A percentile compares a stretch with the other conserved stretches of the same genome.
phyloP scores from a whole-genome alignment of 2,797 vertebrate genomes.

The Remorina albescens region DNA sequence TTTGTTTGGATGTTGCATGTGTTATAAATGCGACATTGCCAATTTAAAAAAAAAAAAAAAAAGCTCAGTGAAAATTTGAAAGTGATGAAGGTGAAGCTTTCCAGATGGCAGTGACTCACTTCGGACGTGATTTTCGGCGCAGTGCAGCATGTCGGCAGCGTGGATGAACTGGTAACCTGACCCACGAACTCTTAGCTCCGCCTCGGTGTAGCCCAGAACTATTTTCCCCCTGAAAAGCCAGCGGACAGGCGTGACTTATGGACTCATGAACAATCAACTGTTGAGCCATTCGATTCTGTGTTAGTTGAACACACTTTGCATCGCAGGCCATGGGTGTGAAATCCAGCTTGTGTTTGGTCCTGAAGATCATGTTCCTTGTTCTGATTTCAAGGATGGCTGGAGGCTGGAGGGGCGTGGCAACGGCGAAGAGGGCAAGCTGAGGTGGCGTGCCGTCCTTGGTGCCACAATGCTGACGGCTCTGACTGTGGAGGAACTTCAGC shows the following conservation, averaged over 20 bases:
- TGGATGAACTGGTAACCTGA: slow-evolving; percentile 86
- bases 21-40: slow-evolving; percentile 2
- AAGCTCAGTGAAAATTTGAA: no score
- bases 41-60: no score
- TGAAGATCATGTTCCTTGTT: slow-evolving; percentile 87
- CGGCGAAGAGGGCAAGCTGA: slow-evolving; percentile 85
- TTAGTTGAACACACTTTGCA: slow-evolving; percentile 76
- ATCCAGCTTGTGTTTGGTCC: slow-evolving; percentile 91
- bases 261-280: background rate
- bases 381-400: slow-evolving; percentile 87
- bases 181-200: slow-evolving; percentile 80
- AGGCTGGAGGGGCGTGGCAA: slow-evolving; percentile 85
- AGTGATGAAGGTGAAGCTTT: no score
- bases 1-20: slow-evolving; percentile 25
- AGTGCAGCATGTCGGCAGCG: slow-evolving; percentile 84
- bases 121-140: slow-evolving; percentile 82
- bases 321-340: slow-evolving; percentile 90
- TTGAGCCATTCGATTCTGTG: no score
- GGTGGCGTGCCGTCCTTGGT: slow-evolving; percentile 45
- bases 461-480: slow-evolving; percentile 62
- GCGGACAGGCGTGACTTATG: background rate
- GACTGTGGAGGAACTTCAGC: slow-evolving; percentile 86
- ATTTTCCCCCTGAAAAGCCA: slow-evolving; percentile 77
- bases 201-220: slow-evolving; percentile 84
- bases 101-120: slow-evolving; percentile 71